These are phyloP conservation scores for Clarias macrocephalus DNA, from an alignment of 2,113 vertebrate species.

Conservation along the genomic window DNA sequence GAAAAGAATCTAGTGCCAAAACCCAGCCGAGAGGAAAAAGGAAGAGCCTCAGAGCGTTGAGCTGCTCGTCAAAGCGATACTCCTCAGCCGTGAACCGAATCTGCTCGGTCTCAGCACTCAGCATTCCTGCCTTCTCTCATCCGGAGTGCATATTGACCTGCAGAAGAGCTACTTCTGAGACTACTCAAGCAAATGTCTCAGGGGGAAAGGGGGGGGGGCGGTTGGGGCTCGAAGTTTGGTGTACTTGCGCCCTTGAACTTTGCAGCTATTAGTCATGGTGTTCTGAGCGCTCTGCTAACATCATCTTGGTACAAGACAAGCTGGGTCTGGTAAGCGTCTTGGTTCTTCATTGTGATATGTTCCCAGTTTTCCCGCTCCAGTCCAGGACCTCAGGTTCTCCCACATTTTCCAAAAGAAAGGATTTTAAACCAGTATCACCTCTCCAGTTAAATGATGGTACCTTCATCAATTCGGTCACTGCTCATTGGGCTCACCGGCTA, in stretches of 20 bases:
- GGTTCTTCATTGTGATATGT: neutral
- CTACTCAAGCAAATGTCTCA: neutral
- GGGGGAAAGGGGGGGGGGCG: neutral
- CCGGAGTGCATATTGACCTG: neutral
- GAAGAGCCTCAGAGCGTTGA: neutral
- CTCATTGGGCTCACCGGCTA: neutral
- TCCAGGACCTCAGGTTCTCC: no score
- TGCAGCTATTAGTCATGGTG: neutral
- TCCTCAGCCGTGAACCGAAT: neutral
- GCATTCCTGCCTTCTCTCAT: neutral
- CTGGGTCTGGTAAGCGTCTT: neutral
- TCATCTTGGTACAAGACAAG: neutral
- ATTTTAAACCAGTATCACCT: no score
- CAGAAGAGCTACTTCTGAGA: neutral
- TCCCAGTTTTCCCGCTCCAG: neutral
- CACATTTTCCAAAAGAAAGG: no score
- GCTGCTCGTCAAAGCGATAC: conserved; percentile 1
- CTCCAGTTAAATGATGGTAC: no score
- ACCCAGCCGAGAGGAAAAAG: neutral
- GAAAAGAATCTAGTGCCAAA: neutral
- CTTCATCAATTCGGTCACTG: neutral
- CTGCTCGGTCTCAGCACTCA: neutral
- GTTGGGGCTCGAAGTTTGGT: neutral
- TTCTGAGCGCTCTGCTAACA: neutral
- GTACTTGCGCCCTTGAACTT: neutral